These are phyloP conservation scores for Oreohelix idahoensis DNA, from an alignment of 1,140 invertebrate species.

Conservation along the genomic window DNA sequence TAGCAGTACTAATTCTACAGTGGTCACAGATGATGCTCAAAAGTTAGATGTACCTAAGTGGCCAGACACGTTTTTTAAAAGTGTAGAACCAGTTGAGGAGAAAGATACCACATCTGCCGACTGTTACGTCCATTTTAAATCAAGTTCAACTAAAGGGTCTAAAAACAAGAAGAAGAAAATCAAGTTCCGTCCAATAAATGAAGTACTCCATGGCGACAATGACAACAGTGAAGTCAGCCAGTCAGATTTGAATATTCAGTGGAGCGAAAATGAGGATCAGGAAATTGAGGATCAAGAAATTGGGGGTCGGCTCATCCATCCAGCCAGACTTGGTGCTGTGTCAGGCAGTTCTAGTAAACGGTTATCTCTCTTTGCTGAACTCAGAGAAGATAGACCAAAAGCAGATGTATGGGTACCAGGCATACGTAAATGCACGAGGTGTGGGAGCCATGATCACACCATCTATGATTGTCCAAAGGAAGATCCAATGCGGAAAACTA, in stretches of 20 bases:
- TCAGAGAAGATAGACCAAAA: neutral
- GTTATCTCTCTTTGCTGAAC: neutral
- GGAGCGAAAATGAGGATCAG: neutral
- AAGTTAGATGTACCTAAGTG: neutral
- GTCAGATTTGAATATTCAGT: neutral
- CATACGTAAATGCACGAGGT: neutral
- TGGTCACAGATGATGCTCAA: neutral
- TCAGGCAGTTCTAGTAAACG: neutral
- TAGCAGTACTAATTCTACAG: neutral
- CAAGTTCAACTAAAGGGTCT: no score
- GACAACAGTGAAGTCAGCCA: neutral
- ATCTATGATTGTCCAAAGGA: constrained; percentile 15
- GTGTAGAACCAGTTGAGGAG: neutral
- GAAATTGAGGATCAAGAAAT: no score
- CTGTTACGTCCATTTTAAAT: no score
- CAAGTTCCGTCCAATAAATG: neutral
- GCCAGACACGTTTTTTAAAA: neutral
- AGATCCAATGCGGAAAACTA: neutral
- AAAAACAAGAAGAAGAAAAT: neutral
- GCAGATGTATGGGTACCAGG: neutral
- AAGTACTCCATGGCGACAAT: neutral
- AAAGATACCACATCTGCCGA: neutral
- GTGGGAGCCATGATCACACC: neutral
- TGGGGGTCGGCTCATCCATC: constrained; percentile 4
- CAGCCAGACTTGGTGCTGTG: neutral